Conservation (phyloP, 2,888 invertebrate genomes). For the Arge pagana region DNA sequence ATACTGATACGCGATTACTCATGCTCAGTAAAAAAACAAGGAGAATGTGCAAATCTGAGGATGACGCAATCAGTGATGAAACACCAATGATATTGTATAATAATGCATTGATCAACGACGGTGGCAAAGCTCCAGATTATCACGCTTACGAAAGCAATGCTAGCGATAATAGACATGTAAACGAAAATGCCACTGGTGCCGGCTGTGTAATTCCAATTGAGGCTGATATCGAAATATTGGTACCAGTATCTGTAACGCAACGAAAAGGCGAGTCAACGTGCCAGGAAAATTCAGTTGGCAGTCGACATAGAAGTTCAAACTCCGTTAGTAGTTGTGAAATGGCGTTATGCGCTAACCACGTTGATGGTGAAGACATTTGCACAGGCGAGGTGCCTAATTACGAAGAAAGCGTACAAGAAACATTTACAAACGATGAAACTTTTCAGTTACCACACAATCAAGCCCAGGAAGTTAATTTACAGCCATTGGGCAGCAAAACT, state of each 20-base stretch:
- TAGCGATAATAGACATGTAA: not conserved
- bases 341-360: conserved; percentile 51
- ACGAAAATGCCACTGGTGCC: not conserved
- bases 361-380: conserved; percentile 48
- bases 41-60: conserved; percentile 55
- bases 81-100: conserved; percentile 43
- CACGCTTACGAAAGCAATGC: conserved; percentile 32
- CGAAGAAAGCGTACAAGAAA: conserved; percentile 9
- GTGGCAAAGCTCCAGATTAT: conserved; percentile 48
- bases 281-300: conserved; percentile 37
- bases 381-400: conserved; percentile 7
- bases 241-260: conserved; percentile 52
- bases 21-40: conserved; percentile 46
- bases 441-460: too few species aligned
- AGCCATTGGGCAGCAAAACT: too few species aligned
- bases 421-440: not conserved
- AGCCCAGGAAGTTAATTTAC: too few species aligned
- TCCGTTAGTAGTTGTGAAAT: conserved; percentile 57
- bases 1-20: conserved; percentile 44
- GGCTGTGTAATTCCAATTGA: conserved; percentile 34
- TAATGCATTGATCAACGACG: conserved; percentile 41
- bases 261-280: conserved; percentile 33
- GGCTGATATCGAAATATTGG: conserved; percentile 50
- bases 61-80: conserved; percentile 51
- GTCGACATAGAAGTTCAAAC: conserved; percentile 52